Evolutionary conservation across 2,113 vertebrate genomes (phyloP).

Genomic region (Odocoileus hemionus): DNA sequence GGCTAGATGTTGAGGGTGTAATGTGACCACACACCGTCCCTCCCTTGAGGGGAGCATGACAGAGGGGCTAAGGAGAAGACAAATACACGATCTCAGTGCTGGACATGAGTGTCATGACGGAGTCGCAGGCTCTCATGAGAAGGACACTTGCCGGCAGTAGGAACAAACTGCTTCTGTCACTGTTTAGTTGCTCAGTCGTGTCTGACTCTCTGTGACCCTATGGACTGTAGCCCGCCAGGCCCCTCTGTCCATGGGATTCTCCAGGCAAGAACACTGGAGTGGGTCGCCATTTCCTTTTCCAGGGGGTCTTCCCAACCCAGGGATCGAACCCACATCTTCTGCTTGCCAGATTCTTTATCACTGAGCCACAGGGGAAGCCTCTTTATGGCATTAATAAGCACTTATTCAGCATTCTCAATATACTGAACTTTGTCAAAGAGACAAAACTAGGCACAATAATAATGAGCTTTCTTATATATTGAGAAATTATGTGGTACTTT

Average conservation of each 20-base stretch:
- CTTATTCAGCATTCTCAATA: not conserved
- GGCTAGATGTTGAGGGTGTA: not conserved
- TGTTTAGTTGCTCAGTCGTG: accelerated
- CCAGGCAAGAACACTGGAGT: not conserved
- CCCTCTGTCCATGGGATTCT: not conserved
- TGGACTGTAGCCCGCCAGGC: not conserved
- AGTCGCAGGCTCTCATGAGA: accelerated
- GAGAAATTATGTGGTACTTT: not conserved
- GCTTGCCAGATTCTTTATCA: not conserved
- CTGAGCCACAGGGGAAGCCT: not conserved
- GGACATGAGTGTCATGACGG: accelerated
- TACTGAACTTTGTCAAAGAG: not conserved
- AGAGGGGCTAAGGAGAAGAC: too few relatives aligned
- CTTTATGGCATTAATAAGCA: not conserved
- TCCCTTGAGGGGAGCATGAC: not conserved
- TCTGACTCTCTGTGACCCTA: not conserved
- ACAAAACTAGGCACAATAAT: not conserved
- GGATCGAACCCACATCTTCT: not conserved
- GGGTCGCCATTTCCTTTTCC: not conserved
- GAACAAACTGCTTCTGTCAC: too few relatives aligned
- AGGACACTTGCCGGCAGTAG: accelerated
- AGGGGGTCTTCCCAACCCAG: not conserved
- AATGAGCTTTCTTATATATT: not conserved
- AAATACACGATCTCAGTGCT: not conserved
- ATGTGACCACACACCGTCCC: accelerated